Evolutionary conservation across 2,888 invertebrate species (phyloP), one percentile per base, ranked within the genome.

Genomic region (Gonocerus acuteangulatus): DNA sequence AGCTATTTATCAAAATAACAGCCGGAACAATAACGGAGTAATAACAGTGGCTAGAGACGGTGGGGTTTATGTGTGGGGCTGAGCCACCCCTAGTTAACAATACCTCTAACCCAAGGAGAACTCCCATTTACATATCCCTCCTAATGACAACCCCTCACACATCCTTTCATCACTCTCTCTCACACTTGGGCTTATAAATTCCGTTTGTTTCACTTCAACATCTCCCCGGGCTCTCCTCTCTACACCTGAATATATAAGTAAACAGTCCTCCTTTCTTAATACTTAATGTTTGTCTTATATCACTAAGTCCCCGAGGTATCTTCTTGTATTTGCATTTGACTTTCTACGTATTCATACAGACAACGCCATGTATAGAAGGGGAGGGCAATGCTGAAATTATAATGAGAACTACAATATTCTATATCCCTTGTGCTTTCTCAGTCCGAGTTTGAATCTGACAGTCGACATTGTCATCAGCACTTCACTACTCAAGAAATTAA

Each of bases 1-100:
- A 51, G 62, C 65, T 66, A 67, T 67, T 66, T 67, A 67, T 67
- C 67, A 67, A 66, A 66, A 67, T 66, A 67, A 66, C 66, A 64
- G 65, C 60, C 60, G 65, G 65, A 65, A 65, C 65, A 65, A 65
- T 65, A 65, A 63, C 65, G 51, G 60, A 62, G 63, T 65, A 65
- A 65, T 65, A 65, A 65, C 63, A 65, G 51, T 47, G 63, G 52
- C 44, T 49, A 48, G 18, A 44, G 23, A 32, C 16, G 48, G 19
- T 9, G 11, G 27, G n/a, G 47, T 36, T 27, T 36, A 27, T 57
- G 49, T 47, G 23, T 23, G 34, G 22, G 48, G 54, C n/a, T 32
- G 23, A 56, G 13, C 27, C 48, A 36, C 56, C 45, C 48, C 49
- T 47, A 52, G 61, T 58, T 61, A 59, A 64, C 64, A 64, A 64